Evolutionary conservation across 2,888 invertebrate species (phyloP).

Genomic region (Amiota communis): DNA sequence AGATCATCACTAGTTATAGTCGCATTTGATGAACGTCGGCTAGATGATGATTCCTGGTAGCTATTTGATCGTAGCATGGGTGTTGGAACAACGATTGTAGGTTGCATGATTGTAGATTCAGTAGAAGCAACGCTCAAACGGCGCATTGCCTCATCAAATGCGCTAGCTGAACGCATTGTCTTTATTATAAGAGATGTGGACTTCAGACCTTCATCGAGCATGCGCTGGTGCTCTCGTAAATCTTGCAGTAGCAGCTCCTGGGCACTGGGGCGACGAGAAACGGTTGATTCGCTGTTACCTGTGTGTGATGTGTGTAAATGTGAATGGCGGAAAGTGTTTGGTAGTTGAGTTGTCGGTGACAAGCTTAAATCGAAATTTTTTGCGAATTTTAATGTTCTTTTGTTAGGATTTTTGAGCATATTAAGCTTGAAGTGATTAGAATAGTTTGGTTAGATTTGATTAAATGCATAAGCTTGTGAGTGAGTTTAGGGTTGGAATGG

Average conservation of each 20-base stretch:
- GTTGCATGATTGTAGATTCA: conserved; percentile 60
- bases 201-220: conserved; percentile 69
- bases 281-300: conserved; percentile 33
- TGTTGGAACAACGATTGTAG: conserved; percentile 60
- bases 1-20: conserved; percentile 54
- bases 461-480: neutral
- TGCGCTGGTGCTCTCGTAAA: conserved; percentile 65
- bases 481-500: neutral
- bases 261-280: conserved; percentile 54
- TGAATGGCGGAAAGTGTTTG: conserved; percentile 59
- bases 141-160: conserved; percentile 73
- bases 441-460: neutral
- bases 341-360: conserved; percentile 7
- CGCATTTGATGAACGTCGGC: conserved; percentile 53
- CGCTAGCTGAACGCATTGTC: conserved; percentile 71
- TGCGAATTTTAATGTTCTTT: conserved; percentile 25
- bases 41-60: conserved; percentile 58
- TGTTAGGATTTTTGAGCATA: conserved; percentile 28
- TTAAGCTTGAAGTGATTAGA: conserved; percentile 29
- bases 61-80: conserved; percentile 65
- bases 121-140: conserved; percentile 69
- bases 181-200: conserved; percentile 73
- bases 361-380: conserved; percentile 31
- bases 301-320: conserved; percentile 51
- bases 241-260: conserved; percentile 65